Evolutionary conservation across 1,140 invertebrate genomes (phyloP).

Genomic region (Drosophila mauritiana): DNA sequence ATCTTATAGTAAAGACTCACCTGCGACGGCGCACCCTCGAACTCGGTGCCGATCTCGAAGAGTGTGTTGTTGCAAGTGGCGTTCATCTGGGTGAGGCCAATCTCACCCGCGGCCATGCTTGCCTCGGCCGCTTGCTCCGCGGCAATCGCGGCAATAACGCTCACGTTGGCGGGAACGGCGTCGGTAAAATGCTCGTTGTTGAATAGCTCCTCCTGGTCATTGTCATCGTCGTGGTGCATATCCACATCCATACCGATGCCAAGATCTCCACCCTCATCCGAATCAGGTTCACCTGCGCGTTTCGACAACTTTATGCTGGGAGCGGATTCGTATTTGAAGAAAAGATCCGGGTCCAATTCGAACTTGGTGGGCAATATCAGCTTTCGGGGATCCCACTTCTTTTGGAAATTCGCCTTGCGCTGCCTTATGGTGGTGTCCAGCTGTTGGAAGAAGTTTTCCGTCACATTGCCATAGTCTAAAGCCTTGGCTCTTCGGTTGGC

Average conservation of each 20-base stretch:
- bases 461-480: slow-evolving; percentile 56
- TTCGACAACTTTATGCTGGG: slow-evolving; percentile 62
- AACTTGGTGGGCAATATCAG: slow-evolving; percentile 74
- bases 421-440: slow-evolving; percentile 61
- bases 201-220: slow-evolving; percentile 63
- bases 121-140: slow-evolving; percentile 29
- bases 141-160: slow-evolving; percentile 2
- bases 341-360: slow-evolving; percentile 60
- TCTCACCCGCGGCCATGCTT: slow-evolving; percentile 42
- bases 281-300: slow-evolving; percentile 40
- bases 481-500: slow-evolving; percentile 45
- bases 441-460: slow-evolving; percentile 59
- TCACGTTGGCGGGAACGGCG: slow-evolving; percentile 35
- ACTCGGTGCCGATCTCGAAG: slow-evolving; percentile 77
- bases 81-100: slow-evolving; percentile 8
- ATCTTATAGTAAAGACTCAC: slow-evolving; percentile 18
- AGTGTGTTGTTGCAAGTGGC: slow-evolving; percentile 65
- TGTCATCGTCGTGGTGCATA: slow-evolving; percentile 42
- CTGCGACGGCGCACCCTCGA: slow-evolving; percentile 76
- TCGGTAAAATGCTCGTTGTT: slow-evolving; percentile 61
- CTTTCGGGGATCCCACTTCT: slow-evolving; percentile 82
- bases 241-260: slow-evolving; percentile 32
- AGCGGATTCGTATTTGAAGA: slow-evolving; percentile 60
- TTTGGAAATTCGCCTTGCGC: slow-evolving; percentile 75
- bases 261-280: slow-evolving; percentile 32